Percentiles rank a stretch among this genome's conserved stretches.
Conservation (phyloP, 2,113 vertebrate species). For the Gymnarchus niloticus region DNA sequence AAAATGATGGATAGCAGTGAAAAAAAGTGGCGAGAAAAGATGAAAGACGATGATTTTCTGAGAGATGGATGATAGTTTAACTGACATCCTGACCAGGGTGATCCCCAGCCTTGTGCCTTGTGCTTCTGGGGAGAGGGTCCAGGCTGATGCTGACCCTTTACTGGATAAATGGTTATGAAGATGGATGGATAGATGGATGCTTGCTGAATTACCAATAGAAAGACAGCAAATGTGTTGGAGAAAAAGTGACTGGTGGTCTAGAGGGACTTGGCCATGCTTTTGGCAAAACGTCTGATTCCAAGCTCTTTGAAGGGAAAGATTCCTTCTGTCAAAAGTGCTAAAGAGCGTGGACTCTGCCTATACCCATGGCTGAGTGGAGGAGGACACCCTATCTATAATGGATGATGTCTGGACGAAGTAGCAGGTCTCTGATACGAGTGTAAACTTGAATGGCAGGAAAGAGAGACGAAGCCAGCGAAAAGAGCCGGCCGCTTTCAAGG, state of each 20-base stretch:
- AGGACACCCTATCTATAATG: background rate
- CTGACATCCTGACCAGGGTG: too few relatives aligned
- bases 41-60: background rate
- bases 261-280: background rate
- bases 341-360: background rate
- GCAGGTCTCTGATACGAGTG: constrained; percentile 15
- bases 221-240: constrained; percentile 18
- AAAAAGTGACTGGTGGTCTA: constrained; percentile 25
- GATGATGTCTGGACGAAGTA: background rate
- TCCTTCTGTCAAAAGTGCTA: background rate
- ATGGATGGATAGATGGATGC: background rate
- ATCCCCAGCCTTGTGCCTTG: too few relatives aligned
- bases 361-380: background rate
- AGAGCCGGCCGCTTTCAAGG: background rate
- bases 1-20: background rate
- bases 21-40: too few relatives aligned
- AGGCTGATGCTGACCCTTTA: too few relatives aligned
- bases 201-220: background rate
- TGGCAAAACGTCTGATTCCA: background rate
- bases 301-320: constrained; percentile 22
- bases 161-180: background rate
- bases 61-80: background rate
- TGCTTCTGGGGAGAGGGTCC: too few relatives aligned
- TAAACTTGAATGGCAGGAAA: background rate
- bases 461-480: background rate